A percentile compares a stretch with the other conserved stretches of the same genome.
Conservation (phyloP, 2,797 vertebrate species). For the Dermochelys coriacea region DNA sequence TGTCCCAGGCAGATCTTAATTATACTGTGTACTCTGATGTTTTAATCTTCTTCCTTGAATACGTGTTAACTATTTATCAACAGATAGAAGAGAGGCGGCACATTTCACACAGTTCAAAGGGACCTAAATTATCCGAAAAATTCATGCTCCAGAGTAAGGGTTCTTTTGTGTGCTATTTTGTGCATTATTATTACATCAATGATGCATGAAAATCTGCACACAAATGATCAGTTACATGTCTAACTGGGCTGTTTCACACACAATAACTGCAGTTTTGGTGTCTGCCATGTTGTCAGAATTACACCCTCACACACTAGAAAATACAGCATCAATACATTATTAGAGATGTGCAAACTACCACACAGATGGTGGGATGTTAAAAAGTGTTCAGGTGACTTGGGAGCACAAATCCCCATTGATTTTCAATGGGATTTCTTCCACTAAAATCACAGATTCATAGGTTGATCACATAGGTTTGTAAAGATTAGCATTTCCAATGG, state of each 20-base stretch:
- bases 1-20: conserved; percentile 11
- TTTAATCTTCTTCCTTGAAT: background rate
- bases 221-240: background rate
- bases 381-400: background rate
- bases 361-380: background rate
- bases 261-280: rapidly evolving
- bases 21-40: background rate
- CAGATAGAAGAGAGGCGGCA: background rate
- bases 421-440: background rate
- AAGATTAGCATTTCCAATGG: no score
- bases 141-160: background rate
- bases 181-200: background rate
- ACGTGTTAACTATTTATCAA: background rate
- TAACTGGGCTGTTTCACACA: background rate
- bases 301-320: background rate
- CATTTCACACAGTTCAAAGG: background rate
- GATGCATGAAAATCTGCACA: background rate
- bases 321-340: rapidly evolving
- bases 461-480: no score
- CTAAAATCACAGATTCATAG: background rate
- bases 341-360: background rate
- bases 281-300: background rate
- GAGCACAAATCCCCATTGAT: background rate
- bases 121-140: background rate
- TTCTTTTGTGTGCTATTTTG: rapidly evolving